Evolutionary conservation across 2,888 invertebrate species (phyloP).

Genomic region (Stenodema calcarata): DNA sequence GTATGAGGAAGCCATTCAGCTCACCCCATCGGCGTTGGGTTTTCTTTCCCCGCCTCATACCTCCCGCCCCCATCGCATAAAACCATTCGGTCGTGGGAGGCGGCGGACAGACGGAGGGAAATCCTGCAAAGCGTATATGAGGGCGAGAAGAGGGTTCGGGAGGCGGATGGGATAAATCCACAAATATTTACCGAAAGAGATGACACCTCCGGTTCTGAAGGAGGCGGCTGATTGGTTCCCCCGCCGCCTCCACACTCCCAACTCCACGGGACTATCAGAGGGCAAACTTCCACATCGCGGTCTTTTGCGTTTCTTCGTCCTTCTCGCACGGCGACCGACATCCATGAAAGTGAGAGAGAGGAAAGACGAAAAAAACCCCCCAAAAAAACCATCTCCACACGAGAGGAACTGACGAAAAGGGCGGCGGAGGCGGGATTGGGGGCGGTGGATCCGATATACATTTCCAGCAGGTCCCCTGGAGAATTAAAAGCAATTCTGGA

Average conservation of each 20-base stretch:
- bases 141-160: background rate
- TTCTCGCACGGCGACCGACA: too few species aligned
- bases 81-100: conserved; percentile 8
- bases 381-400: background rate
- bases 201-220: conserved; percentile 33
- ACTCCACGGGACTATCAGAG: background rate
- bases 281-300: background rate
- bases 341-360: too few species aligned
- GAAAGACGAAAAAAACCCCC: too few species aligned
- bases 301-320: background rate
- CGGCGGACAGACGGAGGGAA: background rate
- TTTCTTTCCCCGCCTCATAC: background rate
- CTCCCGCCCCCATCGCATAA: background rate
- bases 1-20: too few species aligned
- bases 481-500: conserved; percentile 36
- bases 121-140: background rate
- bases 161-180: conserved; percentile 32
- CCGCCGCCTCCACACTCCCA: background rate
- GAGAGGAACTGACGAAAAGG: background rate
- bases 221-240: conserved; percentile 43
- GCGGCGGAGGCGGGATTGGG: background rate
- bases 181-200: conserved; percentile 45
- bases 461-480: conserved; percentile 35
- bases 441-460: conserved; percentile 36
- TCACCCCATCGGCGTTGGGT: too few species aligned